These are phyloP conservation scores for Microcebus jonahi DNA, from an alignment of 2,113 vertebrate species.

Conservation along the genomic window DNA sequence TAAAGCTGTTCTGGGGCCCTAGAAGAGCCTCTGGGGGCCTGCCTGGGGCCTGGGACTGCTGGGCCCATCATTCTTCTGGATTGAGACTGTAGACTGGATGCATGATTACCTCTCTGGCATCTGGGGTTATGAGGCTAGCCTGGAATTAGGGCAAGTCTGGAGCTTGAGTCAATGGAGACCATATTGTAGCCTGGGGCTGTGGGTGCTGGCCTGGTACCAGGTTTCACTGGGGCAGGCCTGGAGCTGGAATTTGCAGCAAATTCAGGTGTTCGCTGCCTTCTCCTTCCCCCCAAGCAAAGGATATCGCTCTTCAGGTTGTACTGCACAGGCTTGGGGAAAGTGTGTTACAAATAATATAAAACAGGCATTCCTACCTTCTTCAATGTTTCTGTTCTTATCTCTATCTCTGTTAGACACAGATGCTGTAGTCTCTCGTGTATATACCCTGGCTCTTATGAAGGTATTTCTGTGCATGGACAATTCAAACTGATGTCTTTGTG, in stretches of 20 bases:
- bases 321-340: background rate
- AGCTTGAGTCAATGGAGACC: too few species aligned
- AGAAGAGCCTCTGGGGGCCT: background rate
- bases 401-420: background rate
- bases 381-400: background rate
- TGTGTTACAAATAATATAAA: background rate
- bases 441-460: background rate
- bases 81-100: background rate
- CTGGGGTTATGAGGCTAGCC: rapidly evolving
- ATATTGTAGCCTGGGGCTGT: background rate
- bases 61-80: background rate
- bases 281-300: background rate
- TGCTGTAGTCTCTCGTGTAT: background rate
- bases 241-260: background rate
- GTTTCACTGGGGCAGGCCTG: background rate
- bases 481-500: background rate
- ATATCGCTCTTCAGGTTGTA: background rate
- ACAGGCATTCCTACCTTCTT: background rate
- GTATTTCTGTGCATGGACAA: background rate
- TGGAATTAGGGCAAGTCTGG: background rate
- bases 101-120: rapidly evolving
- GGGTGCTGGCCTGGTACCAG: rapidly evolving
- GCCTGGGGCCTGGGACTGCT: background rate
- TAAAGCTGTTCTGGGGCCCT: background rate
- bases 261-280: rapidly evolving